phyloP scores from a whole-genome alignment of 2,797 vertebrate genomes.

The Emydoidea blandingii region DNA sequence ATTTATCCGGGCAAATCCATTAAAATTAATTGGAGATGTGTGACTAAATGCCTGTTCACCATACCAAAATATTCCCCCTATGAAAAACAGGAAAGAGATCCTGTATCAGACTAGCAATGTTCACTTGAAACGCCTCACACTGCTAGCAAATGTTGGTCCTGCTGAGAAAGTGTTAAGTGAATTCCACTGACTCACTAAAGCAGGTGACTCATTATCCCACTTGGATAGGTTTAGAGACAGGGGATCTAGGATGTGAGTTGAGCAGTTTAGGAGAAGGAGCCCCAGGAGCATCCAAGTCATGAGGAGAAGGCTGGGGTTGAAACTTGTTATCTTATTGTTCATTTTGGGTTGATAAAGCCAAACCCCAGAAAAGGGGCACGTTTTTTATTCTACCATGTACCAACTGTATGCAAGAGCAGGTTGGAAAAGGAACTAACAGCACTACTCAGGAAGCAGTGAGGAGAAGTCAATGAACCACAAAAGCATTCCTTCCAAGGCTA shows the following conservation, averaged over 20 bases:
- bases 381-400: background rate
- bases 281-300: background rate
- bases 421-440: background rate
- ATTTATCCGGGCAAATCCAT: background rate
- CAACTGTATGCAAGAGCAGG: background rate
- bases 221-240: background rate
- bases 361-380: background rate
- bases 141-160: conserved; percentile 46
- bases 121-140: conserved; percentile 40
- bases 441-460: background rate
- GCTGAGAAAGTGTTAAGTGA: conserved; percentile 24
- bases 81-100: background rate
- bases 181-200: conserved; percentile 37
- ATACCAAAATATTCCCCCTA: conserved; percentile 43
- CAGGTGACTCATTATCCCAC: conserved; percentile 33
- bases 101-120: conserved; percentile 34
- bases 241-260: background rate
- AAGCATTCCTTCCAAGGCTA: background rate
- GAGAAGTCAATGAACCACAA: background rate
- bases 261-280: background rate
- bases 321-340: background rate
- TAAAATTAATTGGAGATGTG: background rate
- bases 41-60: background rate
- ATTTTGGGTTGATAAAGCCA: background rate
- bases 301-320: background rate